Evolutionary conservation across 2,888 invertebrate genomes (phyloP).

Genomic region (Horisme vitalbata): DNA sequence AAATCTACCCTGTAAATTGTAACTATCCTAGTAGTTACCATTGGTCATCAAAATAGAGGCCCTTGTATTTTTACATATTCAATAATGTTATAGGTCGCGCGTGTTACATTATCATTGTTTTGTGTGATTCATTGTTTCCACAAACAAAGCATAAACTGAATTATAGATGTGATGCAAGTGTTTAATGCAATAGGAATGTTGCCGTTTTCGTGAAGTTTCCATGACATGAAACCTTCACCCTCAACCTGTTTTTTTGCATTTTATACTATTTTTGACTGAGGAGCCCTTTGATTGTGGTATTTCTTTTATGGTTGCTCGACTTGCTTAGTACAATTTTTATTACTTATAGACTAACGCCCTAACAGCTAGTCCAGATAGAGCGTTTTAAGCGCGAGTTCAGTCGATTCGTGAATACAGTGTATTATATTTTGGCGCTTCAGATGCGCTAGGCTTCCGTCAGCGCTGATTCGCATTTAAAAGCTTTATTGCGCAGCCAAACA

Average conservation of each 20-base stretch:
- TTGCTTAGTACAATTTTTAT: no score
- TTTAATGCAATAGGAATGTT: constrained; percentile 22
- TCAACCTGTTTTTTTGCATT: background rate
- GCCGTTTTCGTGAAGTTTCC: constrained; percentile 16
- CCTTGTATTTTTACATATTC: constrained; percentile 51
- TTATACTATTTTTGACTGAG: no score
- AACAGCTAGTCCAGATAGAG: no score
- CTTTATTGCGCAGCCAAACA: no score
- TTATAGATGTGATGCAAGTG: constrained; percentile 33
- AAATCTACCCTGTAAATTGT: background rate
- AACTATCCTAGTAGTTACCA: constrained; percentile 19
- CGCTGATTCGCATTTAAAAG: no score
- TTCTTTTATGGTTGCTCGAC: no score
- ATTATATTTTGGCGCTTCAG: no score
- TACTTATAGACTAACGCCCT: no score
- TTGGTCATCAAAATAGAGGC: constrained; percentile 35
- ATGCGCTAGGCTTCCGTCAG: no score
- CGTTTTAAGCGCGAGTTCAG: no score
- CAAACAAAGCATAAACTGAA: constrained; percentile 34
- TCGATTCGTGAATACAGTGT: no score
- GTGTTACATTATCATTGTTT: constrained; percentile 47
- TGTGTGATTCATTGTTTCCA: constrained; percentile 53
- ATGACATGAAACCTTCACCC: constrained; percentile 13
- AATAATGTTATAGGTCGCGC: constrained; percentile 49
- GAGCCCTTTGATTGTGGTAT: no score